phyloP scores from a whole-genome alignment of 1,140 invertebrate species.

The Phortica variegata region DNA sequence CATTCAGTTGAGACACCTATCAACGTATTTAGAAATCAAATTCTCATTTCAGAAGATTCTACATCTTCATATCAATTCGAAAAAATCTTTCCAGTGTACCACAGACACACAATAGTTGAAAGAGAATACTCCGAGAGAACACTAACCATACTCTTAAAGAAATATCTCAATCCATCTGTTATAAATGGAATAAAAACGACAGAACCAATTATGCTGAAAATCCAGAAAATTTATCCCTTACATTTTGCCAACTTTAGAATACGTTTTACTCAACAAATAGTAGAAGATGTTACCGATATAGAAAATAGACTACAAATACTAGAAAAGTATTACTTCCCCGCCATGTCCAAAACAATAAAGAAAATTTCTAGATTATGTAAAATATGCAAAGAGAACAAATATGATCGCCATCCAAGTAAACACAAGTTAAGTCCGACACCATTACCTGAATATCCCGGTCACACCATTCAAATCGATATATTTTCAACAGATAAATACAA shows the following conservation, averaged over 20 bases:
- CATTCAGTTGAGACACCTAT: not conserved
- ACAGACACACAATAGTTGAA: conserved; percentile 10
- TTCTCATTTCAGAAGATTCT: not conserved
- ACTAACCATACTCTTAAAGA: conserved; percentile 1
- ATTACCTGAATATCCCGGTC: conserved; percentile 15
- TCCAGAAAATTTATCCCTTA: conserved; percentile 15
- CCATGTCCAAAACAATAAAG: conserved; percentile 14
- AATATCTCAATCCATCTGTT: conserved; percentile 11
- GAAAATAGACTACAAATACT: conserved; percentile 22
- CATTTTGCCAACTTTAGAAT: conserved; percentile 14
- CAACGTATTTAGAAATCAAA: conserved; percentile 16
- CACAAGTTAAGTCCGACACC: conserved; percentile 11
- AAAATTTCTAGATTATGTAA: conserved; percentile 11
- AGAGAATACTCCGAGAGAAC: not conserved
- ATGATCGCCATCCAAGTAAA: conserved; percentile 12
- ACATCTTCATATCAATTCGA: conserved; percentile 2
- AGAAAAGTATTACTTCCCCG: conserved; percentile 20
- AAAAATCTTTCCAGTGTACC: conserved; percentile 4
- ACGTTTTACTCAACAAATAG: conserved; percentile 8
- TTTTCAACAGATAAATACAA: conserved; percentile 5
- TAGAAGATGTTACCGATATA: conserved; percentile 11
- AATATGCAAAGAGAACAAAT: conserved; percentile 23
- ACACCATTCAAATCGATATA: conserved; percentile 22
- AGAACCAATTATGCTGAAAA: conserved; percentile 12
- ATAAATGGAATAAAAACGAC: conserved; percentile 14